A percentile compares a stretch with the other conserved stretches of the same genome.
Evolutionary conservation across 2,113 vertebrate genomes (phyloP).

Genomic region (Bagarius yarrelli): DNA sequence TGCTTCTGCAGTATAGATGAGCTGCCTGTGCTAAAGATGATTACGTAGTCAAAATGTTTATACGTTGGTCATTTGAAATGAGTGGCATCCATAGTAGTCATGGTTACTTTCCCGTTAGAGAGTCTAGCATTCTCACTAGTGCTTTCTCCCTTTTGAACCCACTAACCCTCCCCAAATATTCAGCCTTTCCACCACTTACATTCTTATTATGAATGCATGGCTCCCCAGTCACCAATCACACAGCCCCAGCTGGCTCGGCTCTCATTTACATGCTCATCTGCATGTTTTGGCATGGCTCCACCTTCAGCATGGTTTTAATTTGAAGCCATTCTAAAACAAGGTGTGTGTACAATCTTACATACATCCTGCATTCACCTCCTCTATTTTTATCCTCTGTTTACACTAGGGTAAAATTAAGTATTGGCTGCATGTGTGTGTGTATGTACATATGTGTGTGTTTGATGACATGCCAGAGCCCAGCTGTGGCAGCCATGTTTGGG

Average conservation of each 20-base stretch:
- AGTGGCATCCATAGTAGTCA: constrained; percentile 51
- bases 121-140: constrained; percentile 24
- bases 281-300: constrained; percentile 45
- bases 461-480: constrained; percentile 40
- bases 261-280: constrained; percentile 51
- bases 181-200: constrained; percentile 33
- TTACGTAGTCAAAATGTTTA: constrained; percentile 69
- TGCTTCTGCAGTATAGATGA: constrained; percentile 61
- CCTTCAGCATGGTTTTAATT: constrained; percentile 57
- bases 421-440: constrained; percentile 28
- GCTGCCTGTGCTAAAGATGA: constrained; percentile 51
- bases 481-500: constrained; percentile 47
- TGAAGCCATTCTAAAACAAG: constrained; percentile 38
- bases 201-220: constrained; percentile 26
- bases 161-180: constrained; percentile 7
- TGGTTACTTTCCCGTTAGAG: not conserved
- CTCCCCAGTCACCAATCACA: constrained; percentile 24
- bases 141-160: constrained; percentile 16
- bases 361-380: not conserved
- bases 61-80: constrained; percentile 70
- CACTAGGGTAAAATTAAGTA: constrained; percentile 31
- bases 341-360: constrained; percentile 25
- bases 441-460: constrained; percentile 20
- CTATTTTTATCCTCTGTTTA: constrained; percentile 43
- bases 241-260: constrained; percentile 55